A percentile compares a stretch with the other conserved stretches of the same genome.
Evolutionary conservation across 2,888 invertebrate species (phyloP).

Genomic region (Drosophila stalkeri): DNA sequence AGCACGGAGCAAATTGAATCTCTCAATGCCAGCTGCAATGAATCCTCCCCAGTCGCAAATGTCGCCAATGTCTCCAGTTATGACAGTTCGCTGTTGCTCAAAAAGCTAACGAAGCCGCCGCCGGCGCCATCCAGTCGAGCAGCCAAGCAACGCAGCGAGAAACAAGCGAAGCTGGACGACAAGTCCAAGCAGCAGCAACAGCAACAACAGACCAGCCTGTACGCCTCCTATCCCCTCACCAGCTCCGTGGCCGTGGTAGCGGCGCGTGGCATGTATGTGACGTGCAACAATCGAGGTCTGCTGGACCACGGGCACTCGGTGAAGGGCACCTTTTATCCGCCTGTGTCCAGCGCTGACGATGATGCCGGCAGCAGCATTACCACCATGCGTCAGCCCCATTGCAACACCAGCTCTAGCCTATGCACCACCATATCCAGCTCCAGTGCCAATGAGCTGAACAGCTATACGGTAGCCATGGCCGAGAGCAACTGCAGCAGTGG

Average conservation of each 20-base stretch:
- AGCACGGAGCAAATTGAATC: conserved; percentile 74
- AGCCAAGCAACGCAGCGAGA: conserved; percentile 61
- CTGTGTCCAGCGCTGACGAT: conserved; percentile 93
- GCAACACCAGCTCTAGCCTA: conserved; percentile 24
- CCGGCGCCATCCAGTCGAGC: conserved; percentile 48
- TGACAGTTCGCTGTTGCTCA: conserved; percentile 70
- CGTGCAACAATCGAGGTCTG: conserved; percentile 92
- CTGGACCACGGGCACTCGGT: conserved; percentile 93
- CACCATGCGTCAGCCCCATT: conserved; percentile 31
- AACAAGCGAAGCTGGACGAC: conserved; percentile 64
- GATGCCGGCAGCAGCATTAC: conserved; percentile 77
- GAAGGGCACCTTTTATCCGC: conserved; percentile 95
- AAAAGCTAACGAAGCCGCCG: conserved; percentile 70
- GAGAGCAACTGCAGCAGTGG: conserved; percentile 59
- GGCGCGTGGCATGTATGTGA: conserved; percentile 94
- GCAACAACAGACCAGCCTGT: conserved; percentile 60
- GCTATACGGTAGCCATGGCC: conserved; percentile 63
- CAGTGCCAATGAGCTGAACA: conserved; percentile 50
- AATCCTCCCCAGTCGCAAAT: conserved; percentile 52
- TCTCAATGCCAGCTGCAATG: conserved; percentile 51
- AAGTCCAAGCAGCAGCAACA: conserved; percentile 68
- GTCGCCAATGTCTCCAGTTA: conserved; percentile 36
- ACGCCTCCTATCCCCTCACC: conserved; percentile 81
- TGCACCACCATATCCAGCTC: conserved; percentile 44
- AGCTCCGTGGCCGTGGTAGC: conserved; percentile 89